Conservation (phyloP, 2,113 vertebrate species). For the Ahaetulla prasina region DNA sequence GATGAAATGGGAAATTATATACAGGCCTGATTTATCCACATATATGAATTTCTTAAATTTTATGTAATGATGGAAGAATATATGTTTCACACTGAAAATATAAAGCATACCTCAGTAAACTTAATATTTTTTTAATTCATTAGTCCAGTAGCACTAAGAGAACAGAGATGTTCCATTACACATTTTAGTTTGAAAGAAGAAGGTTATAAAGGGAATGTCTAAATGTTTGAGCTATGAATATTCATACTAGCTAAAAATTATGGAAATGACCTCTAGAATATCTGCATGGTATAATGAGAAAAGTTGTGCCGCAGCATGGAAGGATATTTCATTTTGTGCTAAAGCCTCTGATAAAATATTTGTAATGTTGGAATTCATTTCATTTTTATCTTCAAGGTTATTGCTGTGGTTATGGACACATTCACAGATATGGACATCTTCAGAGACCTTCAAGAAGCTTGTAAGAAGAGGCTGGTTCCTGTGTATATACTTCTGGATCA, state of each 20-base stretch:
- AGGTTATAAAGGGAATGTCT: neutral
- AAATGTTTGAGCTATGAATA: neutral
- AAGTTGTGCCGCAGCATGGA: neutral
- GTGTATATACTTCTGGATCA: constrained; percentile 94
- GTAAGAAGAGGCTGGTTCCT: constrained; percentile 74
- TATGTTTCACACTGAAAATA: neutral
- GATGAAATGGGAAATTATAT: no score
- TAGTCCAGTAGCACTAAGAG: neutral
- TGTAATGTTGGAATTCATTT: accelerated
- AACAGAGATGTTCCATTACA: neutral
- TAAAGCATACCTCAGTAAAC: neutral
- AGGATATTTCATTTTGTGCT: neutral
- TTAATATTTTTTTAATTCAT: neutral
- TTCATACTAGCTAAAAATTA: neutral
- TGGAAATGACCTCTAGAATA: neutral
- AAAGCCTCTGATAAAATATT: neutral
- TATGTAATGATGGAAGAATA: neutral
- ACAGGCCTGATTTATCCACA: neutral
- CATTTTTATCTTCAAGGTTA: constrained; percentile 75
- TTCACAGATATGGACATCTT: constrained; percentile 96
- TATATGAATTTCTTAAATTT: neutral
- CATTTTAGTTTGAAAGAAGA: neutral
- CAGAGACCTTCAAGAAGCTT: constrained; percentile 87
- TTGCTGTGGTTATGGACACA: constrained; percentile 93
- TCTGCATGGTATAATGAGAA: neutral